Base-by-base conservation (phyloP, 2,113 vertebrate genomes). In the Cyprinodon tularosa region DNA sequence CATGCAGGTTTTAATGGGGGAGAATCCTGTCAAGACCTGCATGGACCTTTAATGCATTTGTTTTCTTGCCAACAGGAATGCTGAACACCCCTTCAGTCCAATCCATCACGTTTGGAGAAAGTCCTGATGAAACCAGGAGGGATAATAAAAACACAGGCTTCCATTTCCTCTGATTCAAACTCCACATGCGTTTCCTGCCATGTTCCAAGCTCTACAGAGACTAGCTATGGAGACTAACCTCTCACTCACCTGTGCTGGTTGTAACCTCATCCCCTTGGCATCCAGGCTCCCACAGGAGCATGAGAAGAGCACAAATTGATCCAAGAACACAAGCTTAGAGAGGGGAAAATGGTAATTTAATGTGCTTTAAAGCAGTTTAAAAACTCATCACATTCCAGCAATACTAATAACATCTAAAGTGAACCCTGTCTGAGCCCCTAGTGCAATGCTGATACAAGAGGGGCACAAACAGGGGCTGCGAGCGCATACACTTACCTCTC, bases 161-260 rank as follows among this genome's bases (percentile, higher is more conserved):
- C 44, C 50, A 57, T 0, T 42, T 42, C 17, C 50, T n/a, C 22
- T 12, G 1, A 12, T 62, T 64, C 14, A 48, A n/a, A 60, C 6
- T 38, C 3, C 9, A 47, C 40, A 42, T 15, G 15, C 47, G 44
- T 70, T 71, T 71, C 60, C 68, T 12, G 65, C 20, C 12, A 29
- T 11, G 12, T 20, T 50, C 22, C 22, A 9, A 48, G n/a, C 61
- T 13, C 76, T n/a, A 10, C 44, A 67, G 0, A 66, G 36, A 20
- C 1, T 40, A 42, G 50, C 39, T 61, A 8, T 17, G 9, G n/a
- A 59, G 9, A 50, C 12, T 63, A 66, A 74, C 53, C 67, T 60
- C 29, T 77, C 40, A 82, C 86, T n/a, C 66, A 93, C 92, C 89
- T 88, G 81, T 63, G 59, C 3, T 69, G n/a, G 91, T 82, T 29